phyloP scores from a whole-genome alignment of 2,888 invertebrate genomes.

The Drosophila differens region DNA sequence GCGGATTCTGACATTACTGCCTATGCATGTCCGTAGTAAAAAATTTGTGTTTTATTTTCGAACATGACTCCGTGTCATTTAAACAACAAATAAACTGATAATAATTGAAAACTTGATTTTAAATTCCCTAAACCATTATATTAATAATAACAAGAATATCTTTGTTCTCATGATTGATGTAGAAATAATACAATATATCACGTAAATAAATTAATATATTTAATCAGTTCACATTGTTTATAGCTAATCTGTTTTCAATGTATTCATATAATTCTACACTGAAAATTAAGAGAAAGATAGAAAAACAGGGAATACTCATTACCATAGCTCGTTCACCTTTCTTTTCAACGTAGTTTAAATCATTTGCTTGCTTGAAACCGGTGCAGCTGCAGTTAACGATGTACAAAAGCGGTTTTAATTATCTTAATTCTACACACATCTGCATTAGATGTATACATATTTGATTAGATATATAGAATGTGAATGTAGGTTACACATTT shows the following conservation, averaged over 20 bases:
- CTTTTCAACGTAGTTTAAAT: neutral
- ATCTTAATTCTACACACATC: conserved; percentile 8
- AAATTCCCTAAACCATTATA: conserved; percentile 4
- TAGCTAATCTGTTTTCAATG: conserved; percentile 10
- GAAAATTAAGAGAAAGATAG: neutral
- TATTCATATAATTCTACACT: neutral
- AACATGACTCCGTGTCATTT: neutral
- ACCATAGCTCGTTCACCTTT: neutral
- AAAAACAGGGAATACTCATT: neutral
- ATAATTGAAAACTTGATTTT: conserved; percentile 2
- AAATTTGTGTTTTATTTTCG: neutral
- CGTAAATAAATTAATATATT: neutral
- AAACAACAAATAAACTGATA: neutral
- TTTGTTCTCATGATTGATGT: conserved; percentile 12
- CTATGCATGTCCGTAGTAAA: neutral
- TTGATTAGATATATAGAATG: neutral
- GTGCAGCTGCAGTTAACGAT: conserved; percentile 7
- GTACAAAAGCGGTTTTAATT: conserved; percentile 10
- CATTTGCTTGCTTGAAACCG: neutral
- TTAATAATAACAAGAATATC: neutral
- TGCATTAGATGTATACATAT: conserved; percentile 18
- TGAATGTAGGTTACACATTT: neutral
- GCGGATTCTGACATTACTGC: neutral
- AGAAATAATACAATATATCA: neutral
- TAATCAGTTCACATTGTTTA: neutral